A percentile compares a stretch with the other conserved stretches of the same genome.
phyloP scores from a whole-genome alignment of 1,140 invertebrate genomes.

The Pogonomyrmex californicus region DNA sequence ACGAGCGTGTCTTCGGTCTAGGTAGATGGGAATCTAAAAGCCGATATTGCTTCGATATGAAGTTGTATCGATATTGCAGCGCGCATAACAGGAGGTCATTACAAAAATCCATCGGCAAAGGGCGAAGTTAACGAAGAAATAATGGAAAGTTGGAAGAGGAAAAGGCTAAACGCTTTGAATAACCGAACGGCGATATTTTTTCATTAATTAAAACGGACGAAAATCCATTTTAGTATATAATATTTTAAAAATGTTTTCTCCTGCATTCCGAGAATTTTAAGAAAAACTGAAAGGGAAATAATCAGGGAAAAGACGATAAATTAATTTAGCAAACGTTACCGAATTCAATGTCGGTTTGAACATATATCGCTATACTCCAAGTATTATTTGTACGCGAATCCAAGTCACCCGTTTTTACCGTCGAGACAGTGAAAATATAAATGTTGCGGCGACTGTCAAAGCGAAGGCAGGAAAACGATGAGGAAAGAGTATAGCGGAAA shows the following conservation, averaged over 20 bases:
- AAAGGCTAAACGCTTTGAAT: not conserved
- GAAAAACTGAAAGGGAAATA: not conserved
- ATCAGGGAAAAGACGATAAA: not conserved
- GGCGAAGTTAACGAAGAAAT: slow-evolving; percentile 43
- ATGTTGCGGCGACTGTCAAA: slow-evolving; percentile 14
- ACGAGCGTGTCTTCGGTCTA: slow-evolving; percentile 41
- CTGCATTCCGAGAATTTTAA: not conserved
- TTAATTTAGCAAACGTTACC: slow-evolving; percentile 2
- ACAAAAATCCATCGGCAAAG: slow-evolving; percentile 46
- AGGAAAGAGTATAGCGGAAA: slow-evolving; percentile 14
- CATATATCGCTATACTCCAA: not conserved
- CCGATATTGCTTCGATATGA: slow-evolving; percentile 57
- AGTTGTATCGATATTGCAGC: slow-evolving; percentile 57
- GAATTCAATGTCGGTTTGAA: not conserved
- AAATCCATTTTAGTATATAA: not conserved
- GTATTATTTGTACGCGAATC: not conserved
- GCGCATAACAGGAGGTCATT: slow-evolving; percentile 45
- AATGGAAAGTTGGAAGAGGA: slow-evolving; percentile 17
- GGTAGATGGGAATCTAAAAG: slow-evolving; percentile 29
- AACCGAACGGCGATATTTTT: not conserved
- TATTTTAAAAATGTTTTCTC: not conserved
- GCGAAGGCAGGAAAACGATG: slow-evolving; percentile 19
- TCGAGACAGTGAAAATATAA: slow-evolving; percentile 45
- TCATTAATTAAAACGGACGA: slow-evolving; percentile 6
- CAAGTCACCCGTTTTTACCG: slow-evolving; percentile 20